Evolutionary conservation across 2,888 invertebrate genomes (phyloP), one percentile per base, ranked within the genome.

Genomic region (Syrphus vitripennis): DNA sequence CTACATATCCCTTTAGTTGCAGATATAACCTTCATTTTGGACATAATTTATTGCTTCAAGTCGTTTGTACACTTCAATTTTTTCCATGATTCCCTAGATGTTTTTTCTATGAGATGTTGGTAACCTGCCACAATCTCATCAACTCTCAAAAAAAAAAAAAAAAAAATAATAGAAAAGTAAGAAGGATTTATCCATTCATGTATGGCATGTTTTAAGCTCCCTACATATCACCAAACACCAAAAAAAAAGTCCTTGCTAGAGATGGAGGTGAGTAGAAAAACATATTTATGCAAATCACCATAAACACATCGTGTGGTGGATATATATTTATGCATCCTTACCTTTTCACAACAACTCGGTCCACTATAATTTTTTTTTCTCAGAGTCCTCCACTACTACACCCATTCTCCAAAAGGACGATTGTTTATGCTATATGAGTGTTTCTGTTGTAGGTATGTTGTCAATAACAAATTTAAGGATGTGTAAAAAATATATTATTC

Each of bases 251-350:
- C 61, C 48, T 77, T 63, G 53, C 14, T 4, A 21, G n/a, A 24
- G 16, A 1, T n/a, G 9, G 61, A 3, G 65, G 19, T 7, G 45
- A 24, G 19, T 21, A 31, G 19, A 14, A 65, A 72, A 82, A 75
- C 50, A 86, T 82, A 82, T 86, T 86, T 86, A 82, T 86, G 86
- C 81, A 86, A 86, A 86, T 86, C 86, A 86, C 86, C 86, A 86
- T 86, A 86, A 86, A 86, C 86, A 82, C 82, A 86, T 86, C 72
- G 70, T 86, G 82, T 59, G 86, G 86, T 82, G 67, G 9, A 12
- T 24, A n/a, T 14, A 14, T 81, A 84, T 76, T 81, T 84, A 76
- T 84, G 80, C 72, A 59, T 84, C 59, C 70, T n/a, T 82, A 50
- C 69, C 57, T 31, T 29, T 31, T 12, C 31, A 82, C 77, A 82